Conservation (phyloP, 2,113 vertebrate species). For the Leiothrix lutea region DNA sequence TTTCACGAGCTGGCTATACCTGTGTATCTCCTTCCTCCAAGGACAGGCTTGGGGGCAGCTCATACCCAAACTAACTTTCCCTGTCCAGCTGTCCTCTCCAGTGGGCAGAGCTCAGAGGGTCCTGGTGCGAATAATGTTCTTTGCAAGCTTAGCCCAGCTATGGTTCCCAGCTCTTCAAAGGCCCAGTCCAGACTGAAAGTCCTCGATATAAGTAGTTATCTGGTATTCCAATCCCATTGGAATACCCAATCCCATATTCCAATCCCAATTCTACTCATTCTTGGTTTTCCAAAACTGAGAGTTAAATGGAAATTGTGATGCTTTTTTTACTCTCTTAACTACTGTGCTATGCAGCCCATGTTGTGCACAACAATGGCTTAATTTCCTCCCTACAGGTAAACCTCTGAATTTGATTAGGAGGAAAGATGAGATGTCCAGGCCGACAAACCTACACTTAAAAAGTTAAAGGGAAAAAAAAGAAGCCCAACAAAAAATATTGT, state of each 20-base stretch:
- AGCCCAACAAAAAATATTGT: not conserved
- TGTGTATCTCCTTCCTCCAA: not conserved
- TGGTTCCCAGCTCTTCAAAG: not conserved
- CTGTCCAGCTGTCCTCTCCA: not conserved
- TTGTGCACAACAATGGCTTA: not conserved
- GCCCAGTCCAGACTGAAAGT: not conserved
- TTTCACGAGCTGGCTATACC: not conserved
- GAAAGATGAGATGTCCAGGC: not conserved
- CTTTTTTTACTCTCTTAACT: not conserved
- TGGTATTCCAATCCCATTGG: not conserved
- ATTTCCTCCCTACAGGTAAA: not conserved
- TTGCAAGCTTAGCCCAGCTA: not conserved
- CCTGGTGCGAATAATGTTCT: not conserved
- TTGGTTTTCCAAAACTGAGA: not conserved
- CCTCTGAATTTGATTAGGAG: not conserved
- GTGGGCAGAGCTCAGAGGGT: not conserved
- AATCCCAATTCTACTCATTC: not conserved
- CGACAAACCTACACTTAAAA: not conserved
- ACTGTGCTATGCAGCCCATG: not conserved
- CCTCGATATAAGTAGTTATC: not conserved
- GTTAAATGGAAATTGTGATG: not conserved
- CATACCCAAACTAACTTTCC: not conserved
- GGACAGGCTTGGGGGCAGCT: not conserved
- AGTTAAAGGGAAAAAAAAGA: not conserved
- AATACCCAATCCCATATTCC: not conserved